Evolutionary conservation across 2,113 vertebrate genomes (phyloP).

Genomic region (Zosterops borbonicus): DNA sequence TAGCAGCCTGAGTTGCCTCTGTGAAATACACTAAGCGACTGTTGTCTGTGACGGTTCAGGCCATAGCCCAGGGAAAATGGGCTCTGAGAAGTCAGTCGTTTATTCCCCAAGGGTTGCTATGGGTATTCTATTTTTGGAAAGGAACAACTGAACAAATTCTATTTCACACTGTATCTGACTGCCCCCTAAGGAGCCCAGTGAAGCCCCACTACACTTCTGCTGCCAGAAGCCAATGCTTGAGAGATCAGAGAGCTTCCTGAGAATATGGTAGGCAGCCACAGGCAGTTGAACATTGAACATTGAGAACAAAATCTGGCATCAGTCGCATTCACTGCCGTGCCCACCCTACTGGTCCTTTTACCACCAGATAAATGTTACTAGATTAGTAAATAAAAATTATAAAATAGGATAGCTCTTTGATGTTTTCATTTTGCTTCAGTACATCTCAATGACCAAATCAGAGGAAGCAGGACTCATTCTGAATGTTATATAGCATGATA

Average conservation of each 20-base stretch:
- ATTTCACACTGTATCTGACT: not conserved
- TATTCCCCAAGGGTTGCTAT: not conserved
- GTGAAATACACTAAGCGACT: not conserved
- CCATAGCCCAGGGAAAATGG: not conserved
- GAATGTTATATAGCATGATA: not conserved
- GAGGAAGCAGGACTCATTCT: not conserved
- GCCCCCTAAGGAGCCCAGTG: not conserved
- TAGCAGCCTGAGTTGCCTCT: not conserved
- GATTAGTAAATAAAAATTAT: not conserved
- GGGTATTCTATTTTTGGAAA: not conserved
- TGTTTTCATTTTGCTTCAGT: not conserved
- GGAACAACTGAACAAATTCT: not conserved
- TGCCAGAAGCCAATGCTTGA: accelerated
- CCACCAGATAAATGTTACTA: not conserved
- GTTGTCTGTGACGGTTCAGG: not conserved
- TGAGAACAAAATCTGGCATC: not conserved
- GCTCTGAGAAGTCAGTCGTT: not conserved
- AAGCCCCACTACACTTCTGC: not conserved
- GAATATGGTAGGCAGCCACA: not conserved
- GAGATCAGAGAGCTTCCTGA: not conserved
- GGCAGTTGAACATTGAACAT: not conserved
- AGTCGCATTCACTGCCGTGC: accelerated
- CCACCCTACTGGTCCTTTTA: not conserved
- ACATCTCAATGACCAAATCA: not conserved
- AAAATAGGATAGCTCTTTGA: not conserved